Conservation (phyloP, 2,797 vertebrate species). For the Prionace glauca region DNA sequence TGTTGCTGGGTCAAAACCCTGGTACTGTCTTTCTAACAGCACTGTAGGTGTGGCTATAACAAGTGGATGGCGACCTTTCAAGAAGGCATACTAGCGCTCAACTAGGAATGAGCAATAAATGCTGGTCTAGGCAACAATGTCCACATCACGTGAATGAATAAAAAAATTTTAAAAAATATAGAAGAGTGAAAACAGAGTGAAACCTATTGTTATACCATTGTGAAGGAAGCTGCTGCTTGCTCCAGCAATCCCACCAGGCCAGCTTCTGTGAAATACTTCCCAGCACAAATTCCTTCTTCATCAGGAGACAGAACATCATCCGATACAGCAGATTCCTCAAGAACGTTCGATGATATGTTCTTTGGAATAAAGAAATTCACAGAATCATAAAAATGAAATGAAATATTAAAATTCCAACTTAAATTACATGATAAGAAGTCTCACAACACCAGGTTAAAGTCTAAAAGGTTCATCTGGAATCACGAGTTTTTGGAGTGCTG, state of each 20-base stretch:
- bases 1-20: too few species aligned
- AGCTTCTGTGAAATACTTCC: slow-evolving; percentile 83
- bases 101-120: too few species aligned
- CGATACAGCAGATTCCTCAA: slow-evolving; percentile 84
- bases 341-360: slow-evolving; percentile 81
- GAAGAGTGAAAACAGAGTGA: neutral
- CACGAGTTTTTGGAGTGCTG: too few species aligned
- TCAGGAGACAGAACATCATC: slow-evolving; percentile 85
- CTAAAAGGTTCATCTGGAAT: too few species aligned
- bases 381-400: neutral
- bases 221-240: slow-evolving; percentile 76
- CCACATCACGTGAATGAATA: too few species aligned
- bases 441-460: too few species aligned
- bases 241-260: slow-evolving; percentile 83
- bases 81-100: too few species aligned
- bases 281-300: slow-evolving; percentile 86
- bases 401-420: neutral
- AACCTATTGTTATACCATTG: slow-evolving; percentile 60
- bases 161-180: neutral
- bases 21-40: too few species aligned
- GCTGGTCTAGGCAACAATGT: too few species aligned
- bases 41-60: too few species aligned
- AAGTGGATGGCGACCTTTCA: too few species aligned
- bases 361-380: slow-evolving; percentile 44
- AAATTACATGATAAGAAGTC: neutral